phyloP scores from a whole-genome alignment of 2,113 vertebrate genomes.

The Emydura subglobosa region DNA sequence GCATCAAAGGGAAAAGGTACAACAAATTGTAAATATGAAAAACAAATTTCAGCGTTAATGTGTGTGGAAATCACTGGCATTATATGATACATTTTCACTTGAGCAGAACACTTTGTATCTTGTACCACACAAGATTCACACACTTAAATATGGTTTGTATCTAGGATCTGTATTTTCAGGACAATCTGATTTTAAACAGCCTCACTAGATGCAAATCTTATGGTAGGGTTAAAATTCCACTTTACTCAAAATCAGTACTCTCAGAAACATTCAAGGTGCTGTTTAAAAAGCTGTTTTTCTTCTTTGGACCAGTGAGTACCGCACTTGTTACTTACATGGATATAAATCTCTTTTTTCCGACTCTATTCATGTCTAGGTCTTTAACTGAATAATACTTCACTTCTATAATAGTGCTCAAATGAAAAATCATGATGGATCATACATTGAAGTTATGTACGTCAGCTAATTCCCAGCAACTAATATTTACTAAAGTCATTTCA shows the following conservation, averaged over 20 bases:
- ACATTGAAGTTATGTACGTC: background rate
- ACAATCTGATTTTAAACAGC: background rate
- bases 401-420: background rate
- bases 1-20: background rate
- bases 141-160: background rate
- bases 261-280: background rate
- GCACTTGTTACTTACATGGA: background rate
- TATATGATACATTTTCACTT: background rate
- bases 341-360: background rate
- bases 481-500: background rate
- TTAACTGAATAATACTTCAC: background rate
- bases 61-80: background rate
- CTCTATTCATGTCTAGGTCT: background rate
- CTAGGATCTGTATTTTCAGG: background rate
- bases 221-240: background rate
- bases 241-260: background rate
- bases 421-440: background rate
- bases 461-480: background rate
- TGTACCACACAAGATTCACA: background rate
- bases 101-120: background rate
- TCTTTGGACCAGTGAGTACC: background rate
- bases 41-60: background rate
- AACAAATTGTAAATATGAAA: background rate
- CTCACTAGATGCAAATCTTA: background rate
- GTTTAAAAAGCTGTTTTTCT: background rate